These are phyloP conservation scores for Octopus sinensis DNA, from an alignment of 1,140 invertebrate genomes.

Conservation along the genomic window DNA sequence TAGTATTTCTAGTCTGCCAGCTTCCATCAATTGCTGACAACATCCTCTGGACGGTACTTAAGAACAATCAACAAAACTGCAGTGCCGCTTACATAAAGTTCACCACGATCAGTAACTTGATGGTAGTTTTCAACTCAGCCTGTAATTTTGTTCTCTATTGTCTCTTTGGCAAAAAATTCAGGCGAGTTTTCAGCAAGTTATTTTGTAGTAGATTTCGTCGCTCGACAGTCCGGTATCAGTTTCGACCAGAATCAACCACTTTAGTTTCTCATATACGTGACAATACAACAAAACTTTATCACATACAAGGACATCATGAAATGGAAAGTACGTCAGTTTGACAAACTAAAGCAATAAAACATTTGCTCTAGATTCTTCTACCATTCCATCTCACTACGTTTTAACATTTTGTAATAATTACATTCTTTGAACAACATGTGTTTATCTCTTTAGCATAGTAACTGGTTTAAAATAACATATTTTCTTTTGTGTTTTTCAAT, in stretches of 20 bases:
- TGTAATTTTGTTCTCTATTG: constrained; percentile 74
- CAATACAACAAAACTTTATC: constrained; percentile 10
- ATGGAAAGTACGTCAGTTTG: constrained; percentile 32
- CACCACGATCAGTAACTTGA: constrained; percentile 70
- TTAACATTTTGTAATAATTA: not conserved
- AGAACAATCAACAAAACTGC: constrained; percentile 62
- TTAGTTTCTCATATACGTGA: constrained; percentile 25
- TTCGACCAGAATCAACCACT: constrained; percentile 28
- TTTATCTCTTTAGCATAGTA: not conserved
- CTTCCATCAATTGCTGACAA: constrained; percentile 61
- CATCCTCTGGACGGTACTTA: constrained; percentile 49
- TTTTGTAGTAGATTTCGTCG: constrained; percentile 66
- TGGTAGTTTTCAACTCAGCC: constrained; percentile 68
- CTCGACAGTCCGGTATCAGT: constrained; percentile 22
- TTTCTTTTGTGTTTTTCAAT: not conserved
- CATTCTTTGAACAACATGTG: not conserved
- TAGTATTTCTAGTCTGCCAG: constrained; percentile 74
- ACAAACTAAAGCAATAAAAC: not conserved
- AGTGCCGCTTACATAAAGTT: constrained; percentile 59
- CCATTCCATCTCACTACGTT: too few species aligned
- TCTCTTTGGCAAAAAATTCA: constrained; percentile 94
- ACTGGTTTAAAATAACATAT: not conserved
- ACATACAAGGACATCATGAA: constrained; percentile 21
- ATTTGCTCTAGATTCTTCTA: not conserved
- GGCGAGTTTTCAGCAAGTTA: constrained; percentile 79